Base-by-base conservation (phyloP, 2,113 vertebrate species). In the Percina caprodes region DNA sequence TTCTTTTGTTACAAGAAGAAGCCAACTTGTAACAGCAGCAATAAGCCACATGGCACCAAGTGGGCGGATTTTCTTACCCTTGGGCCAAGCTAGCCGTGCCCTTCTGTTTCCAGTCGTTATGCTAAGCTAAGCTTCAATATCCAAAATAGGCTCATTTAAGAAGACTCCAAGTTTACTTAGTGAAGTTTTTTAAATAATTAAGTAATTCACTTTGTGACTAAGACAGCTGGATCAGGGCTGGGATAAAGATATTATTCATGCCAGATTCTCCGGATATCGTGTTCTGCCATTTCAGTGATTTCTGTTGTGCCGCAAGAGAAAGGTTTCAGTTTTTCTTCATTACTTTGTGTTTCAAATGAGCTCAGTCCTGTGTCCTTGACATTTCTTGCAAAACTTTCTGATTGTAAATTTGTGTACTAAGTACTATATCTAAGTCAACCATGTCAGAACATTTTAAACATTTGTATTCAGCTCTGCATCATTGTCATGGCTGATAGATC, bases 271-370 rank as follows among this genome's bases (percentile, higher is more conserved):
- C 33, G 52, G 65, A 35, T 62, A 63, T 49, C 24, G 26, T 21
- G 1, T 11, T 9, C 16, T 48, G 23, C 23, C 21, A 16, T 35
- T 51, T 56, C 19, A 15, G 7, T 62, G 12, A 61, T 67, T 15
- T 18, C 48, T n/a, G 16, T 8, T 56, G 62, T 49, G 24, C 54
- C 7, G 4, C n/a, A 26, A 77, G 60, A 49, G 42, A 51, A 33
- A 13, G 18, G 23, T 42, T 75, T 23, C 1, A 14, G 3, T 54
- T 72, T 54, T 73, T 51, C 35, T 58, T 74, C 5, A 52, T 58
- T 73, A 49, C 48, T 78, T 23, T 80, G 71, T 69, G 55, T 51
- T 68, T 68, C 51, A 65, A 30, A 52, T 35, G 19, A 69, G n/a
- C 61, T 74, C 45, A 13, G 35, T n/a, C 67, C 39, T 56, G 23